phyloP scores from a whole-genome alignment of 2,797 vertebrate species.

The Ctenopoma multispine region DNA sequence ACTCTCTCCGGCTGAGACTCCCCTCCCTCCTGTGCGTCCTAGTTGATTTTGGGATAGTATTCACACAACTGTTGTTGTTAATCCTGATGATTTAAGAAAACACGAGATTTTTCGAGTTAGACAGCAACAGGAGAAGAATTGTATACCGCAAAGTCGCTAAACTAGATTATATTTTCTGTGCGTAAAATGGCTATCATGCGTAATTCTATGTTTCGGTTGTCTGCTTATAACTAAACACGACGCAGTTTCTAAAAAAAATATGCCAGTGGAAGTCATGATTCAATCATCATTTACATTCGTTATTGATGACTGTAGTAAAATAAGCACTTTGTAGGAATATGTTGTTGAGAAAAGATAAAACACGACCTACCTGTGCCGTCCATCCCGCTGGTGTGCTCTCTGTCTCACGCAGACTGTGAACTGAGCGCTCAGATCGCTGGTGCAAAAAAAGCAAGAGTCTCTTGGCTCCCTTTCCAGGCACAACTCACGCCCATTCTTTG shows the following conservation, averaged over 20 bases:
- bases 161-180: constrained; percentile 24
- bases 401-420: constrained; percentile 80
- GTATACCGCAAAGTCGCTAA: constrained; percentile 3
- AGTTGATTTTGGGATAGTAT: constrained; percentile 75
- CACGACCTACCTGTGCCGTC: constrained; percentile 88
- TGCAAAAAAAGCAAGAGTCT: constrained; percentile 77
- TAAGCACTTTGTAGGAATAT: constrained; percentile 19
- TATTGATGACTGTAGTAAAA: not conserved
- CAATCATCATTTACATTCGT: not conserved
- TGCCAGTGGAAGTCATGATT: not conserved
- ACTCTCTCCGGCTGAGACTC: constrained; percentile 70
- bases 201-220: constrained; percentile 26
- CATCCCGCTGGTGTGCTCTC: constrained; percentile 81
- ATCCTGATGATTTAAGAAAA: constrained; percentile 74
- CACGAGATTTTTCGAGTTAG: constrained; percentile 34
- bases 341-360: constrained; percentile 21
- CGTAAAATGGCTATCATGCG: constrained; percentile 64
- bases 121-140: not conserved
- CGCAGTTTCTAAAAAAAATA: constrained; percentile 27
- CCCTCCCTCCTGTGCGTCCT: constrained; percentile 79
- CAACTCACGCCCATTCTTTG: constrained; percentile 89
- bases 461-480: constrained; percentile 84
- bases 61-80: constrained; percentile 73
- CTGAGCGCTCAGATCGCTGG: constrained; percentile 84
- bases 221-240: not conserved